A percentile compares a stretch with the other conserved stretches of the same genome.
Evolutionary conservation across 2,113 vertebrate genomes (phyloP).

Genomic region (Phaethornis superciliosus): DNA sequence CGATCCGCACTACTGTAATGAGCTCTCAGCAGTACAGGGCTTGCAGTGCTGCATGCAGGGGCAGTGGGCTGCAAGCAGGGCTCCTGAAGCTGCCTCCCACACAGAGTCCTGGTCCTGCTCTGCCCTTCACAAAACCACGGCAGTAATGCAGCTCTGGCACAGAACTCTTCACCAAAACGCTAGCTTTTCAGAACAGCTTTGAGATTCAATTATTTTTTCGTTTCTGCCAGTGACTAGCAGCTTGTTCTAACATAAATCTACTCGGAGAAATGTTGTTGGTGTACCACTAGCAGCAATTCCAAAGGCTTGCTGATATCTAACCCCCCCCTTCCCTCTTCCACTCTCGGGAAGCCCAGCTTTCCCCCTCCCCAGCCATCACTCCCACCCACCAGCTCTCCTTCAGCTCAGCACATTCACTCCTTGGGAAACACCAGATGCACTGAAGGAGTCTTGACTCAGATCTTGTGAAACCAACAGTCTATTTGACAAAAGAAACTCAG

Average conservation of each 20-base stretch:
- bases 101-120: accelerated
- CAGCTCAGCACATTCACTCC: constrained; percentile 35
- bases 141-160: neutral
- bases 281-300: neutral
- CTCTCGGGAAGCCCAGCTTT: neutral
- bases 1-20: neutral
- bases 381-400: constrained; percentile 8
- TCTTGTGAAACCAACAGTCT: constrained; percentile 29
- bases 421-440: constrained; percentile 58
- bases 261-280: neutral
- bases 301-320: neutral
- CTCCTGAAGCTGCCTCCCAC: neutral
- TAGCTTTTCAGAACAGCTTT: neutral
- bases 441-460: constrained; percentile 60
- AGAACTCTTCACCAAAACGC: neutral
- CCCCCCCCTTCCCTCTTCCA: neutral
- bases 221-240: neutral
- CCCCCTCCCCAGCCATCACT: neutral
- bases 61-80: neutral
- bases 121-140: neutral
- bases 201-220: neutral
- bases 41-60: neutral
- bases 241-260: neutral
- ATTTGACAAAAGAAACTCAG: constrained; percentile 27
- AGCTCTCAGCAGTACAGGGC: neutral